Percentiles rank a stretch among this genome's conserved stretches.
Evolutionary conservation across 1,140 invertebrate genomes (phyloP).

Genomic region (Argopecten irradians): DNA sequence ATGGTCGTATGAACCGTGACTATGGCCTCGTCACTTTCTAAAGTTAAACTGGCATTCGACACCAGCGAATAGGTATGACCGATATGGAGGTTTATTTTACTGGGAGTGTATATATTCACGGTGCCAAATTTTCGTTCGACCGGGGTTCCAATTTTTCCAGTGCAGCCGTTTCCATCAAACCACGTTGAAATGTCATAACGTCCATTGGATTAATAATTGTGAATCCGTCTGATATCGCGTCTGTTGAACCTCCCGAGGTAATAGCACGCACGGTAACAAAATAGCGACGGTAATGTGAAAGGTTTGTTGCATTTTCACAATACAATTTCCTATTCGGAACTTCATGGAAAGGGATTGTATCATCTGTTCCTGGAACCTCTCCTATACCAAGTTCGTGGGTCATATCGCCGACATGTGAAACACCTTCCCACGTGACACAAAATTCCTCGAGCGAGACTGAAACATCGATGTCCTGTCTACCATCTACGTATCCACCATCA

Average conservation of each 20-base stretch:
- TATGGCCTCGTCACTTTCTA: background rate
- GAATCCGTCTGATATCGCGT: conserved; percentile 41
- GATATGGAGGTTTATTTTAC: background rate
- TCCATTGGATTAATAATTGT: conserved; percentile 23
- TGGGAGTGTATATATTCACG: background rate
- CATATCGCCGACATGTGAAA: conserved; percentile 51
- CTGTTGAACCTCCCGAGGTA: background rate
- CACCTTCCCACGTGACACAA: conserved; percentile 54
- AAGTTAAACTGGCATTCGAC: background rate
- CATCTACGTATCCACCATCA: background rate
- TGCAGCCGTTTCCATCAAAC: conserved; percentile 26
- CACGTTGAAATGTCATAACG: background rate
- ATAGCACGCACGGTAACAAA: conserved; percentile 12
- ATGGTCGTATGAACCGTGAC: background rate
- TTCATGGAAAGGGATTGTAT: conserved; percentile 29
- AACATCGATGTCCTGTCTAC: conserved; percentile 41
- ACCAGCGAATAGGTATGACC: background rate
- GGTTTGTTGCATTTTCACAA: background rate
- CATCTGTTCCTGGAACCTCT: conserved; percentile 28
- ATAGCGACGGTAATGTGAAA: conserved; percentile 25
- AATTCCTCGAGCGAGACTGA: background rate
- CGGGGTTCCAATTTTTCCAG: background rate
- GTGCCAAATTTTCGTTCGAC: background rate
- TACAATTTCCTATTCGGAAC: background rate
- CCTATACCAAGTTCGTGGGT: conserved; percentile 53